Conservation (phyloP, 2,797 vertebrate species). For the Typhlichthys eigenmanni region DNA sequence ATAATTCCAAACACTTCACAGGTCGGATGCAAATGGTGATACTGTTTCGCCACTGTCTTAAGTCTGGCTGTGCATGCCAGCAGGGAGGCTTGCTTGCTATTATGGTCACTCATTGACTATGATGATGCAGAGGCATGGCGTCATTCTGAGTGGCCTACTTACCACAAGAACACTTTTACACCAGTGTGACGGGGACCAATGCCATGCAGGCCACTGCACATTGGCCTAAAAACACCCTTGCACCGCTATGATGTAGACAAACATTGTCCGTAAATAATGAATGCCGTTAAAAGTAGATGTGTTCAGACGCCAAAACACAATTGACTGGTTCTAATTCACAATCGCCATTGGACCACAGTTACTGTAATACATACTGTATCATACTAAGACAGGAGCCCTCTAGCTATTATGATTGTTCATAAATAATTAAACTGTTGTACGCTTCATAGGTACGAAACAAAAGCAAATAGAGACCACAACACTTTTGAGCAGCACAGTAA, state of each 20-base stretch:
- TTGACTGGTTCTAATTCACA: slow-evolving; percentile 7
- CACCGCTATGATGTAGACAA: neutral
- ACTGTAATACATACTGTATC: slow-evolving; percentile 23
- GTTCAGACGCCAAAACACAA: neutral
- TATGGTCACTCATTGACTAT: slow-evolving; percentile 3
- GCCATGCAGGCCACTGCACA: neutral
- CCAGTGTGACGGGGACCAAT: neutral
- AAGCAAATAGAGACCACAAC: slow-evolving; percentile 17
- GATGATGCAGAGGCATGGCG: slow-evolving; percentile 1
- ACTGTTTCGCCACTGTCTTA: slow-evolving; percentile 6
- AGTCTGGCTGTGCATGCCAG: neutral
- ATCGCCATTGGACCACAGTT: slow-evolving; percentile 10
- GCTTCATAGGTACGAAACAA: slow-evolving; percentile 23
- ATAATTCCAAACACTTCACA: slow-evolving; percentile 28
- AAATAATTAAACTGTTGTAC: slow-evolving; percentile 38
- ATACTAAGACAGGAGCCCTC: slow-evolving; percentile 17
- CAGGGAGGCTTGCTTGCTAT: neutral
- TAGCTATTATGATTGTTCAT: slow-evolving; percentile 27
- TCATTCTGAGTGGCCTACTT: slow-evolving; percentile 31
- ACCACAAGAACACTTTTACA: slow-evolving; percentile 15
- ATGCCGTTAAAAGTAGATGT: neutral
- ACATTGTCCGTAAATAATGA: slow-evolving; percentile 1
- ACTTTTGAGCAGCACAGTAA: slow-evolving; percentile 17
- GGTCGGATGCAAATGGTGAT: slow-evolving; percentile 9
- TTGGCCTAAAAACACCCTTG: neutral